Conservation (phyloP, 2,113 vertebrate genomes). For the Calyptomena viridis region DNA sequence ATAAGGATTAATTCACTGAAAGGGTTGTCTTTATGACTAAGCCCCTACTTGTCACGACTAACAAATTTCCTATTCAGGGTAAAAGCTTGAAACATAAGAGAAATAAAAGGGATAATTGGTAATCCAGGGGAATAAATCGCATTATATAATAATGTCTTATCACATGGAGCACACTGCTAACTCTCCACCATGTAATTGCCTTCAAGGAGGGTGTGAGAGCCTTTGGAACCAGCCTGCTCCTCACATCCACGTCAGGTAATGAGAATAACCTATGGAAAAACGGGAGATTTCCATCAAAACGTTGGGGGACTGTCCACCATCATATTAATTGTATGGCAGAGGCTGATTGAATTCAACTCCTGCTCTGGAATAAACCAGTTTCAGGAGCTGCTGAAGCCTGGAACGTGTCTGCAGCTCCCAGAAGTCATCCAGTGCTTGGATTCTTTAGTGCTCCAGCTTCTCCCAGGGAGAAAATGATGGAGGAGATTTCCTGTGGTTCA, state of each 20-base stretch:
- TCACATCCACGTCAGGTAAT: background rate
- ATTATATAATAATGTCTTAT: constrained; percentile 23
- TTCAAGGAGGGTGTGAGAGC: background rate
- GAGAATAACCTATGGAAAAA: background rate
- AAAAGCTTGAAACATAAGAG: constrained; percentile 7
- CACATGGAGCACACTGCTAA: constrained; percentile 6
- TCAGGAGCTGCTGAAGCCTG: background rate
- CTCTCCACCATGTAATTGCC: background rate
- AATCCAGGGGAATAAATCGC: constrained; percentile 28
- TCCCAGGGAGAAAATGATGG: background rate
- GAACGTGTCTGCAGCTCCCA: fast-evolving
- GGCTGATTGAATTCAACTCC: background rate
- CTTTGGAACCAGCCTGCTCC: background rate
- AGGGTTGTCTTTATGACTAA: constrained; percentile 3
- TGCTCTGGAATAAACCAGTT: background rate
- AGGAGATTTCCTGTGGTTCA: fast-evolving
- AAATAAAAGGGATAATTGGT: constrained; percentile 21
- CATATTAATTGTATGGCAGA: background rate
- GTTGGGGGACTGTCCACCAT: background rate
- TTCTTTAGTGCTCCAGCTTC: no score
- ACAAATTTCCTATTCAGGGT: constrained; percentile 8
- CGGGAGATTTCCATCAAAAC: background rate
- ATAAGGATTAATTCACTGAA: background rate
- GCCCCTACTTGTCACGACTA: constrained; percentile 5
- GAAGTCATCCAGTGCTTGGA: fast-evolving